A percentile compares a stretch with the other conserved stretches of the same genome.
Evolutionary conservation across 2,113 vertebrate genomes (phyloP).

Genomic region (Petrocephalus zakoni): DNA sequence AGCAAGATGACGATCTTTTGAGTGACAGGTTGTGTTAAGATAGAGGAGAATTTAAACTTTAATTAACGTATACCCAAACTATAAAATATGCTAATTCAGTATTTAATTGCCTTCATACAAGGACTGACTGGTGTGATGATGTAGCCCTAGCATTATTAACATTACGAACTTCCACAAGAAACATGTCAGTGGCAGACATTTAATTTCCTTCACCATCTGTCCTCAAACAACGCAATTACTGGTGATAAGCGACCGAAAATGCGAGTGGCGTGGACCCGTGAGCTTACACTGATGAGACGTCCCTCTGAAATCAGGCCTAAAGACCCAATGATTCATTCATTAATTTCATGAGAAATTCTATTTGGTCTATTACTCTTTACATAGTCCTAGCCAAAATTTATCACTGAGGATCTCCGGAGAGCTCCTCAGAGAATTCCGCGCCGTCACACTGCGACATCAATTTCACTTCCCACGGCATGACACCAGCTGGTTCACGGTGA

Average conservation of each 20-base stretch:
- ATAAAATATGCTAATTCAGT: background rate
- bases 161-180: background rate
- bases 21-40: background rate
- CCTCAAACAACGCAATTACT: slow-evolving; percentile 15
- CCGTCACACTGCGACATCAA: background rate
- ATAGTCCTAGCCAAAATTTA: slow-evolving; percentile 2
- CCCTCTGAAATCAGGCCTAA: background rate
- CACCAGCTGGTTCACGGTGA: background rate
- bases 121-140: background rate
- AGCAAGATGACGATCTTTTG: background rate
- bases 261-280: background rate
- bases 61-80: background rate
- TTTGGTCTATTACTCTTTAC: background rate
- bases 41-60: background rate
- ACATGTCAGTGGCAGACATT: background rate
- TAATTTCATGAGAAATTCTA: slow-evolving; percentile 10
- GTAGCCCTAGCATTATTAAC: background rate
- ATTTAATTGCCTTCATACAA: slow-evolving; percentile 8
- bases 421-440: background rate
- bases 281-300: background rate
- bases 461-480: background rate
- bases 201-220: slow-evolving; percentile 24
- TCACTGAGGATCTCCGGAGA: background rate
- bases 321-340: slow-evolving; percentile 14
- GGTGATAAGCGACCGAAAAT: background rate